Evolutionary conservation across 2,797 vertebrate genomes (phyloP).

Genomic region (Peromyscus eremicus): DNA sequence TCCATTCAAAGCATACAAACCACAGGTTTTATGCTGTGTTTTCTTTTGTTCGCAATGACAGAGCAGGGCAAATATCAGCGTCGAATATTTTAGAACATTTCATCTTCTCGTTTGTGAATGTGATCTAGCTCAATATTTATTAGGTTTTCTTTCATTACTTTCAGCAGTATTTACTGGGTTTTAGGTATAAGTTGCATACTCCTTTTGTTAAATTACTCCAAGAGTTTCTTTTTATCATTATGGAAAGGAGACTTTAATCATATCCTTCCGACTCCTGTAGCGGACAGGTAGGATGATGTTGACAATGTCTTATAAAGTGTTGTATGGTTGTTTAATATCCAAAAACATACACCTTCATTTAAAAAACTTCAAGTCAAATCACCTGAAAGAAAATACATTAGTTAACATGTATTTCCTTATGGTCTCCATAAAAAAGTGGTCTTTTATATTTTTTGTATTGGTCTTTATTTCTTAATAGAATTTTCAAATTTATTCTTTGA

Average conservation of each 20-base stretch:
- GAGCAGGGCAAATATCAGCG: neutral
- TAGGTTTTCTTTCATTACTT: slow-evolving; percentile 16
- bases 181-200: neutral
- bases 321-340: neutral
- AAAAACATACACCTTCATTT: neutral
- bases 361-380: neutral
- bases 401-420: neutral
- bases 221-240: slow-evolving; percentile 28
- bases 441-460: neutral
- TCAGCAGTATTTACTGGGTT: neutral
- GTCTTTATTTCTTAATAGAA: neutral
- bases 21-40: neutral
- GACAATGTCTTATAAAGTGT: neutral
- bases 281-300: neutral
- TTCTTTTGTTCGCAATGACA: neutral
- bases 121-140: neutral
- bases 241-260: neutral
- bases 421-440: neutral
- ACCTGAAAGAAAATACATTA: neutral
- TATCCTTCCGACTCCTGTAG: neutral
- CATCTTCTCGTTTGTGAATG: neutral
- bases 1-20: neutral
- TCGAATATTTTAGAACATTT: neutral
- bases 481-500: neutral
- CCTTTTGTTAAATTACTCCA: slow-evolving; percentile 43